Conservation (phyloP, 2,113 vertebrate species). For the Platysternon megacephalum region DNA sequence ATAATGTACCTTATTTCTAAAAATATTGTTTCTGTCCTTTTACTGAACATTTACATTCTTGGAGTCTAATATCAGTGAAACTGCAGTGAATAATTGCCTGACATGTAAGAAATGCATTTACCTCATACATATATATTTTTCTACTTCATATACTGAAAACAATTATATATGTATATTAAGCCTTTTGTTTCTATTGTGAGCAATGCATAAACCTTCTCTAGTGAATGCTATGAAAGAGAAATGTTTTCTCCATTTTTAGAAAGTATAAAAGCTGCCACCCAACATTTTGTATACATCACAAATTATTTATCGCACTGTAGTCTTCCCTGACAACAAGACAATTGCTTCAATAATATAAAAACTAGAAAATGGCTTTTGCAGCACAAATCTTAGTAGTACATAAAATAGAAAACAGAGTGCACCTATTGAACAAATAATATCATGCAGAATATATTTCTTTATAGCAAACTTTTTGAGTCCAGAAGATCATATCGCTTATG, state of each 20-base stretch:
- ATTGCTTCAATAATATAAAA: conserved; percentile 74
- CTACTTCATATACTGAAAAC: conserved; percentile 9
- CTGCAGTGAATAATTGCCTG: background rate
- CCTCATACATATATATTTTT: background rate
- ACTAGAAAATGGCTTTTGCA: conserved; percentile 50
- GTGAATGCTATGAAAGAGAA: conserved; percentile 42
- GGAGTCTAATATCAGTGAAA: background rate
- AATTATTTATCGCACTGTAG: conserved; percentile 70
- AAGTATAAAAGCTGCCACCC: conserved; percentile 41
- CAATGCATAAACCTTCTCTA: conserved; percentile 21
- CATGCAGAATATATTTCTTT: conserved; percentile 8
- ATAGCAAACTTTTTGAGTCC: background rate
- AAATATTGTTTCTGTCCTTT: conserved; percentile 16
- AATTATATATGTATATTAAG: background rate
- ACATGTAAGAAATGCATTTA: conserved; percentile 8
- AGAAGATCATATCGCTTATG: background rate
- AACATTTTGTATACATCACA: conserved; percentile 61
- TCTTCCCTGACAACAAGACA: conserved; percentile 72
- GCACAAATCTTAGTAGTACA: conserved; percentile 45
- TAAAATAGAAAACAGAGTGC: conserved; percentile 49
- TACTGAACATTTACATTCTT: background rate
- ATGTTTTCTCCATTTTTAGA: conserved; percentile 48
- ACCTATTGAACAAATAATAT: conserved; percentile 37
- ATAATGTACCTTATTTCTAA: background rate
- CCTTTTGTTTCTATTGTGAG: conserved; percentile 18